phyloP scores from a whole-genome alignment of 1,140 invertebrate species.

The Caerostris darwini region DNA sequence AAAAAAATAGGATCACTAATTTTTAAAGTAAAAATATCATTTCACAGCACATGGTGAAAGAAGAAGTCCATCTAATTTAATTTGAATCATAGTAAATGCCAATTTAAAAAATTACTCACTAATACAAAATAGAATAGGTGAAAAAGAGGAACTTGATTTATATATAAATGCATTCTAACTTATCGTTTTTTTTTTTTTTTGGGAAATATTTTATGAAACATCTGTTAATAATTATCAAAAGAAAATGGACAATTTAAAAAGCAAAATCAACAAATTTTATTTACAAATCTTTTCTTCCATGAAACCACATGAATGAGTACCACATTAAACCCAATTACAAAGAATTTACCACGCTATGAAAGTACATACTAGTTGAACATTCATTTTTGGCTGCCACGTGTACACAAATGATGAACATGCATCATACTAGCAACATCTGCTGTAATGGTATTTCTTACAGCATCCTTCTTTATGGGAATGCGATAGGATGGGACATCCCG shows the following conservation, averaged over 20 bases:
- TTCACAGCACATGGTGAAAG: no score
- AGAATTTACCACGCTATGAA: neutral
- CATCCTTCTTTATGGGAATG: slow-evolving; percentile 64
- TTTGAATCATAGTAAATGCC: no score
- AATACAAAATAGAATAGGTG: no score
- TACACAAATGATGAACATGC: neutral
- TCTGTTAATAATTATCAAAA: no score
- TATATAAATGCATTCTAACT: no score
- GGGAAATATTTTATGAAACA: no score
- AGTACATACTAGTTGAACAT: neutral
- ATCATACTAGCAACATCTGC: slow-evolving; percentile 50
- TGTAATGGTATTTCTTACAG: slow-evolving; percentile 70
- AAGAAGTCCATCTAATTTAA: no score
- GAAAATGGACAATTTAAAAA: neutral
- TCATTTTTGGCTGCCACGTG: neutral
- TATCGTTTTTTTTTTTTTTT: no score
- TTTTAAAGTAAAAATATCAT: no score
- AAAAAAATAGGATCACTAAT: no score
- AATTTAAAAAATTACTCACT: no score
- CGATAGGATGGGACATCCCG: slow-evolving; percentile 49
- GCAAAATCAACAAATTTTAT: neutral
- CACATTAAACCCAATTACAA: neutral
- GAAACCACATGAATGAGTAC: neutral
- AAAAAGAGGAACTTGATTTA: no score
- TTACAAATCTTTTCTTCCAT: neutral